These are phyloP conservation scores for Desoria tigrina DNA, from an alignment of 2,888 invertebrate species.

Conservation along the genomic window DNA sequence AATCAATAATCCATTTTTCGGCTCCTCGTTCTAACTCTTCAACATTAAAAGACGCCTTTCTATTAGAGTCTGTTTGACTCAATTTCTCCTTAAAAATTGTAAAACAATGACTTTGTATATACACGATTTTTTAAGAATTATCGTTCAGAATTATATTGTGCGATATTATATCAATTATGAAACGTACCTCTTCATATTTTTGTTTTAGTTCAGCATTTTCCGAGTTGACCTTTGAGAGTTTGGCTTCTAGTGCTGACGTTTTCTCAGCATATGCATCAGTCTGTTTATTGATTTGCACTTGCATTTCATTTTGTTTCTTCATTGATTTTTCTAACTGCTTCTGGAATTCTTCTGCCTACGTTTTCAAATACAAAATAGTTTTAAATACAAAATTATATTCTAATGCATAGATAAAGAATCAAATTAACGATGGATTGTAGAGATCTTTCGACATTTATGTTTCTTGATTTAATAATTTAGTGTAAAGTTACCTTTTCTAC, in stretches of 20 bases:
- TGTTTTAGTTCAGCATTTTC: constrained; percentile 40
- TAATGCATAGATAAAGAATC: not conserved
- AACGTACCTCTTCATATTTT: constrained; percentile 40
- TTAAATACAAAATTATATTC: not conserved
- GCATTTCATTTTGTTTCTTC: constrained; percentile 31
- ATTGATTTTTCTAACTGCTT: constrained; percentile 29
- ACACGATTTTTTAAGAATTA: not conserved
- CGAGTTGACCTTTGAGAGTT: constrained; percentile 20
- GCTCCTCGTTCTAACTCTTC: constrained; percentile 47
- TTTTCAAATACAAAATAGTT: not conserved
- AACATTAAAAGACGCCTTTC: constrained; percentile 36
- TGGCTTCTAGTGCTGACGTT: constrained; percentile 28
- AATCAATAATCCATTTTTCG: constrained; percentile 50
- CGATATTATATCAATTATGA: not conserved
- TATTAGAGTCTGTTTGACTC: constrained; percentile 30
- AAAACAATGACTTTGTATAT: not conserved
- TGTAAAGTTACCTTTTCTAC: constrained; percentile 35
- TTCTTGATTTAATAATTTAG: not conserved
- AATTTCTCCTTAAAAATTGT: constrained; percentile 29
- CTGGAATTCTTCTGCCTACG: constrained; percentile 38
- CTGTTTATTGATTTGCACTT: constrained; percentile 29
- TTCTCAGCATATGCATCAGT: constrained; percentile 17
- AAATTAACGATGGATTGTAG: too few species aligned
- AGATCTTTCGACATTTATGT: too few species aligned
- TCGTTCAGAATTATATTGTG: not conserved